Evolutionary conservation across 2,797 vertebrate genomes (phyloP).

Genomic region (Halcyon smyrnensis): DNA sequence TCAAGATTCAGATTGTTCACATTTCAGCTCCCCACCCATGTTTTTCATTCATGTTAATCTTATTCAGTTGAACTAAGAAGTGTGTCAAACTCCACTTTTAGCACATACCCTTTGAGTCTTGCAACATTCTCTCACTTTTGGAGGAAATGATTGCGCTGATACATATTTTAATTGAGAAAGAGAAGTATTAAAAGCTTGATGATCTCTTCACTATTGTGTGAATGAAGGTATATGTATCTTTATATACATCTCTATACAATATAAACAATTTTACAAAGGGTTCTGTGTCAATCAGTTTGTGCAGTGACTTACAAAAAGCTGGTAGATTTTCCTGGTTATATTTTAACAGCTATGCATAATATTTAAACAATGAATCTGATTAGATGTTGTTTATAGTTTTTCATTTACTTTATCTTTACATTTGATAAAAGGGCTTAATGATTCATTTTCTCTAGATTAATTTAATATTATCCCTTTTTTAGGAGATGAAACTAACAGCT

Average conservation of each 20-base stretch:
- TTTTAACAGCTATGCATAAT: slow-evolving; percentile 10
- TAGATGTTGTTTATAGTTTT: background rate
- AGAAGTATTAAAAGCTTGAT: background rate
- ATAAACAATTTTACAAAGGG: background rate
- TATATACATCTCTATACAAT: background rate
- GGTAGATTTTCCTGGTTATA: background rate
- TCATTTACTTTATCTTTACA: background rate
- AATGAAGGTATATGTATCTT: background rate
- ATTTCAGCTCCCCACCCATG: background rate
- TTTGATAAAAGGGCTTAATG: background rate
- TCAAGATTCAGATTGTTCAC: background rate
- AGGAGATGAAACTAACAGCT: background rate
- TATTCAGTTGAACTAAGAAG: background rate
- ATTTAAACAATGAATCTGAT: slow-evolving; percentile 41
- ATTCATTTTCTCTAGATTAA: background rate
- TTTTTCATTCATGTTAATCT: background rate
- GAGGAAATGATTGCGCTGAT: background rate
- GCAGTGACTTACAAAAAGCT: background rate
- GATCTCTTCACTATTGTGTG: background rate
- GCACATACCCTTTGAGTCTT: background rate
- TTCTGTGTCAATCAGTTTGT: background rate
- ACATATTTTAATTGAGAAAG: background rate
- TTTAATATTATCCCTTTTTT: background rate
- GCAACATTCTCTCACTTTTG: background rate
- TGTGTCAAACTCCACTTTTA: background rate